Evolutionary conservation across 2,113 vertebrate species (phyloP).

Genomic region (Cynoglossus semilaevis): DNA sequence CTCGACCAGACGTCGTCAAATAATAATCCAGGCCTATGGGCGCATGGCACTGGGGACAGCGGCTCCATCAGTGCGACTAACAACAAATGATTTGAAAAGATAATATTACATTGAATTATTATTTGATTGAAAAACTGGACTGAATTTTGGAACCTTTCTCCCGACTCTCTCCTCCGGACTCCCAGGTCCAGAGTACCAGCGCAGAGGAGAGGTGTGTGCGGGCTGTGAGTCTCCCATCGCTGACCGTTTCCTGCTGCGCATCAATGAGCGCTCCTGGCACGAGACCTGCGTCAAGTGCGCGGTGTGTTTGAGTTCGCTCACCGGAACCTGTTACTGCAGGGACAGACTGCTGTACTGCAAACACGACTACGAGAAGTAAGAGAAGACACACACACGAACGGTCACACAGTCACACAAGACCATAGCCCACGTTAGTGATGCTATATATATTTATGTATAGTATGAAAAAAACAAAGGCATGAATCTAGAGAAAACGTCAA

Average conservation of each 20-base stretch:
- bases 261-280: conserved; percentile 88
- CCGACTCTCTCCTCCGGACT: not conserved
- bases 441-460: too few species aligned
- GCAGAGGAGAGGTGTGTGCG: conserved; percentile 82
- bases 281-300: conserved; percentile 88
- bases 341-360: conserved; percentile 89
- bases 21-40: too few species aligned
- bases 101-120: too few species aligned
- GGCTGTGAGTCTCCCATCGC: conserved; percentile 85
- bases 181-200: conserved; percentile 76
- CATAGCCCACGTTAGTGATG: too few species aligned
- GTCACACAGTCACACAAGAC: conserved; percentile 5
- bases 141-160: too few species aligned
- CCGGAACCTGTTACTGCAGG: conserved; percentile 85
- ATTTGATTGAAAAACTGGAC: too few species aligned
- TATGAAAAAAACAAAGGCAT: too few species aligned
- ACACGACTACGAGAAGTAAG: conserved; percentile 91
- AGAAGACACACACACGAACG: not conserved
- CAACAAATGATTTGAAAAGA: too few species aligned
- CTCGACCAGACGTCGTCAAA: too few species aligned
- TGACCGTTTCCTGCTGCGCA: conserved; percentile 86
- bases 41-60: too few species aligned
- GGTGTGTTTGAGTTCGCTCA: conserved; percentile 81
- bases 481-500: too few species aligned
- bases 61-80: too few species aligned